A percentile compares a stretch with the other conserved stretches of the same genome.
phyloP scores from a whole-genome alignment of 1,140 invertebrate species.

The Tetranychus cinnabarinus region DNA sequence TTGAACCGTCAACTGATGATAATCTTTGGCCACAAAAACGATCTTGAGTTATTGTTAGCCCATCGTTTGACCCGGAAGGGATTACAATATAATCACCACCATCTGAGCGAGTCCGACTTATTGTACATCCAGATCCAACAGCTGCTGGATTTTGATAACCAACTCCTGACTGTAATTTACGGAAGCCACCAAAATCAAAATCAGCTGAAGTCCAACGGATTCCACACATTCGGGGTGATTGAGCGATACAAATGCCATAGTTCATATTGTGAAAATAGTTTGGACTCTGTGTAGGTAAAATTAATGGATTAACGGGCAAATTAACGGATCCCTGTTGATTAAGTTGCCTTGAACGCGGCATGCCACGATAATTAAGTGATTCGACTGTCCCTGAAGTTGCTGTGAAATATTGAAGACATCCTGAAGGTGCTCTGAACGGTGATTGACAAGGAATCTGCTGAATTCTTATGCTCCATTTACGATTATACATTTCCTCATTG shows the following conservation, averaged over 20 bases:
- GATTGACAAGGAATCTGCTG: constrained; percentile 11
- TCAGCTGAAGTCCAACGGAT: constrained; percentile 6
- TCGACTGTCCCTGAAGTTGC: constrained; percentile 33
- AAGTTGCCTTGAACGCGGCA: neutral
- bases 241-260: constrained; percentile 37
- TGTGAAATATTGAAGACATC: constrained; percentile 52
- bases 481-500: constrained; percentile 10
- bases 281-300: neutral
- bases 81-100: constrained; percentile 8
- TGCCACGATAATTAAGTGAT: constrained; percentile 33
- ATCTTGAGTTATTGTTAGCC: neutral
- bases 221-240: constrained; percentile 4
- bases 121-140: neutral
- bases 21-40: constrained; percentile 10
- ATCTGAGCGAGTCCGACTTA: neutral
- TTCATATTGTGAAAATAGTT: constrained; percentile 37
- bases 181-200: constrained; percentile 10
- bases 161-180: neutral
- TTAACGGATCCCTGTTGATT: neutral
- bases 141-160: neutral
- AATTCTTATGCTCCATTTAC: constrained; percentile 10
- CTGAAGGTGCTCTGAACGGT: constrained; percentile 32
- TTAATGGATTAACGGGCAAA: neutral
- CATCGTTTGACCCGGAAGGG: constrained; percentile 1
- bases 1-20: neutral